phyloP scores from a whole-genome alignment of 2,888 invertebrate genomes.

The Pristionchus mayeri region DNA sequence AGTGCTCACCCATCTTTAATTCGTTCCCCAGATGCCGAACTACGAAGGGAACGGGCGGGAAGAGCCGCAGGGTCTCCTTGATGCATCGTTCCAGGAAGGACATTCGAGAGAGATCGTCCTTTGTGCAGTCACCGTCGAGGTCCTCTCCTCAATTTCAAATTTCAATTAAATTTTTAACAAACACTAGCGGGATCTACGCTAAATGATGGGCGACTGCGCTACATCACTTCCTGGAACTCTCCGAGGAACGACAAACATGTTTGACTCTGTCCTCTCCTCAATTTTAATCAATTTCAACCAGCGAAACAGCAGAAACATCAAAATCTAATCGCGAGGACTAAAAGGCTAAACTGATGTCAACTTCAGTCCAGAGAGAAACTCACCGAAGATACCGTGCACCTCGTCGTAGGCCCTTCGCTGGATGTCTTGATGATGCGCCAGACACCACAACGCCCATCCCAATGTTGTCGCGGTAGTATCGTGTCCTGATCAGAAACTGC shows the following conservation, averaged over 20 bases:
- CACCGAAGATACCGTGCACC: conserved; percentile 66
- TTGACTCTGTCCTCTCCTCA: no score
- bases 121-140: conserved; percentile 72
- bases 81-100: conserved; percentile 66
- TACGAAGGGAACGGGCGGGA: conserved; percentile 67
- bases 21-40: conserved; percentile 72
- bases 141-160: conserved; percentile 67
- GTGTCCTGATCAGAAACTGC: conserved; percentile 75
- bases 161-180: no score
- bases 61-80: conserved; percentile 66
- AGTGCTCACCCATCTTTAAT: conserved; percentile 58
- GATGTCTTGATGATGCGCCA: conserved; percentile 77
- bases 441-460: conserved; percentile 77
- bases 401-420: conserved; percentile 77
- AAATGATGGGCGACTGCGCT: no score
- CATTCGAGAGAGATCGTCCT: conserved; percentile 70
- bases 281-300: no score
- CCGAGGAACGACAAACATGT: no score
- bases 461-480: conserved; percentile 78
- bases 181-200: no score
- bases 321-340: no score
- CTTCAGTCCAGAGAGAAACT: background rate
- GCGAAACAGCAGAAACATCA: no score
- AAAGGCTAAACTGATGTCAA: no score
- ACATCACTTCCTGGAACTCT: no score